Evolutionary conservation across 2,888 invertebrate species (phyloP), one percentile per base, ranked within the genome.

Genomic region (Spatulosminthurus flaviceps): DNA sequence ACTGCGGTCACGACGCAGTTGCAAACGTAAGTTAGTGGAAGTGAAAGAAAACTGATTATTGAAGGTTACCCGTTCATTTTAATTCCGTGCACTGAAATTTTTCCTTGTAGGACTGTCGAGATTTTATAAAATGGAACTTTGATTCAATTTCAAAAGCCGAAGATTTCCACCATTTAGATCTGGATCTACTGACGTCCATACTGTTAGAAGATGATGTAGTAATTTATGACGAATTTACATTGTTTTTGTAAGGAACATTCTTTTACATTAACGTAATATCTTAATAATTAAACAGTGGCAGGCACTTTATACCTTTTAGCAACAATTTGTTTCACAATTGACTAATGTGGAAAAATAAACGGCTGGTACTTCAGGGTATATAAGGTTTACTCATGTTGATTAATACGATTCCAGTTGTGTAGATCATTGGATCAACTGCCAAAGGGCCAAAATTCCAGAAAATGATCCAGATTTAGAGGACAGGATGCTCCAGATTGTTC

Each of bases 91-190:
- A n/a, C n/a, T n/a, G n/a, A n/a, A n/a, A n/a, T n/a, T n/a, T n/a
- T 80, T 84, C 84, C 29, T 64, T 67, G 5, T 89, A 93, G 89
- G 91, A 91, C 16, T 93, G 95, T 85, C 92, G 93, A 87, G 93
- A 93, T 87, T 95, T 94, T 87, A 91, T 97, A 67, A 95, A 94
- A 87, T 95, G 95, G 94, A 97, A 97, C 88, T 90, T 97, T 83
- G 94, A 95, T 88, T 90, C 92, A 86, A 93, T 95, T 26, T 92
- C 94, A 75, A 91, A 92, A 77, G 93, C 93, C 0, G 90, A 90
- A 67, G 95, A 95, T 87, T 95, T 96, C 87, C 91, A 91, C 0
- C 93, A 93, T 86, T 91, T 97, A 87, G 95, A 95, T 86, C 90
- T 92, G 0, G 94, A 95, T 83, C 76, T 83, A 7, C 76, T 85